Percentiles rank a stretch among this genome's conserved stretches.
phyloP scores from a whole-genome alignment of 2,113 vertebrate species.

The Apus apus region DNA sequence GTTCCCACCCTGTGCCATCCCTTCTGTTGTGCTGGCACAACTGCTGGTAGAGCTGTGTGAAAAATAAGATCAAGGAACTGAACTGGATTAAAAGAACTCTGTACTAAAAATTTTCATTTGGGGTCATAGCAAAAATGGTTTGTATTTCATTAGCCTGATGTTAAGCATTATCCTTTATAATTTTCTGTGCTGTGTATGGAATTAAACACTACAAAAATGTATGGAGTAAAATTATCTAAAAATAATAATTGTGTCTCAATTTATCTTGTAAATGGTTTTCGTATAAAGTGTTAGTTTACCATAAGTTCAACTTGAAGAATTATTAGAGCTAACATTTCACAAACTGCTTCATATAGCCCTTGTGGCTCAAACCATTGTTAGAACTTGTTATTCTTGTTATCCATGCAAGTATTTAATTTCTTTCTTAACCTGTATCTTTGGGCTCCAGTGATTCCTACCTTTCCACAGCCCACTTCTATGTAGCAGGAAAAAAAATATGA shows the following conservation, averaged over 20 bases:
- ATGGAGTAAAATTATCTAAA: neutral
- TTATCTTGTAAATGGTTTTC: neutral
- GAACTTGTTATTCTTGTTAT: neutral
- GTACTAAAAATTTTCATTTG: neutral
- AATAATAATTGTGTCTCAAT: neutral
- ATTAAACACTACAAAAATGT: constrained; percentile 8
- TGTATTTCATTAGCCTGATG: neutral
- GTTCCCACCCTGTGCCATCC: constrained; percentile 53
- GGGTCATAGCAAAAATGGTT: neutral
- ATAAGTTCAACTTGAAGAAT: neutral
- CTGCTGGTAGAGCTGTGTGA: constrained; percentile 42
- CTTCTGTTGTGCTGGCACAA: constrained; percentile 60
- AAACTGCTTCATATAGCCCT: neutral
- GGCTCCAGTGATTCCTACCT: neutral
- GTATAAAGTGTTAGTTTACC: neutral
- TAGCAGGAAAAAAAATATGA: neutral
- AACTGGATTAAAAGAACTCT: constrained; percentile 20
- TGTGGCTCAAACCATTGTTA: neutral
- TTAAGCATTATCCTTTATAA: neutral
- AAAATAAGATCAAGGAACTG: constrained; percentile 45
- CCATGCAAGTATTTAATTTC: neutral
- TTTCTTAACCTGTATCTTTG: neutral
- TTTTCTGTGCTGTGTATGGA: neutral
- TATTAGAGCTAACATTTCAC: neutral
- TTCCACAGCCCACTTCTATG: neutral